Percentiles rank a stretch among this genome's conserved stretches.
Conservation (phyloP, 23 tunicate species). For the Styela plicata region DNA sequence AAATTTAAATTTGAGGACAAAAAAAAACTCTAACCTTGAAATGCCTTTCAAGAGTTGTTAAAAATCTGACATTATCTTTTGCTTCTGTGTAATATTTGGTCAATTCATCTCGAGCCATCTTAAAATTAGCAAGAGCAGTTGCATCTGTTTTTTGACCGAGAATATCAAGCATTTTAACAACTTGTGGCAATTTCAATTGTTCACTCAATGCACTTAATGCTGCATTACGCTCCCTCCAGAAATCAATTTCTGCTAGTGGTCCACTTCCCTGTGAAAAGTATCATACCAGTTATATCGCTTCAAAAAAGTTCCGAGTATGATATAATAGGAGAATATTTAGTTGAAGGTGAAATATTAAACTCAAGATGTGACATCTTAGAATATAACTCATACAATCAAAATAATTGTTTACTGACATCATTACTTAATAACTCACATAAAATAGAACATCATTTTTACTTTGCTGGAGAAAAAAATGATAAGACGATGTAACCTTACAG, state of each 20-base stretch:
- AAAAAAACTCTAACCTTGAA: slow-evolving; percentile 84
- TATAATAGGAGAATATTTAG: too few relatives aligned
- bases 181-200: slow-evolving; percentile 78
- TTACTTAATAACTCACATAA: too few relatives aligned
- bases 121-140: slow-evolving; percentile 78
- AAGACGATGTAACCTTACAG: too few relatives aligned
- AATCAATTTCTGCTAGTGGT: slow-evolving; percentile 95
- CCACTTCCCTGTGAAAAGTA: slow-evolving; percentile 91
- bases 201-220: slow-evolving; percentile 90
- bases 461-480: too few relatives aligned
- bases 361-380: too few relatives aligned
- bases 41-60: slow-evolving; percentile 94
- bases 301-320: too few relatives aligned
- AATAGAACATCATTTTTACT: too few relatives aligned
- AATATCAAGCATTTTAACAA: slow-evolving; percentile 82
- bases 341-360: too few relatives aligned
- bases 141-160: slow-evolving; percentile 68
- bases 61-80: slow-evolving; percentile 87
- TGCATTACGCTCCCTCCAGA: slow-evolving; percentile 93
- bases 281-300: too few relatives aligned
- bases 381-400: too few relatives aligned
- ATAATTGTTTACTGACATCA: too few relatives aligned
- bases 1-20: too few relatives aligned
- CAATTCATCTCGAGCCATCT: slow-evolving; percentile 85
- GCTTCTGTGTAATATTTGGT: slow-evolving; percentile 92